Conservation (phyloP, 2,888 invertebrate species). For the Resseliella maxima region DNA sequence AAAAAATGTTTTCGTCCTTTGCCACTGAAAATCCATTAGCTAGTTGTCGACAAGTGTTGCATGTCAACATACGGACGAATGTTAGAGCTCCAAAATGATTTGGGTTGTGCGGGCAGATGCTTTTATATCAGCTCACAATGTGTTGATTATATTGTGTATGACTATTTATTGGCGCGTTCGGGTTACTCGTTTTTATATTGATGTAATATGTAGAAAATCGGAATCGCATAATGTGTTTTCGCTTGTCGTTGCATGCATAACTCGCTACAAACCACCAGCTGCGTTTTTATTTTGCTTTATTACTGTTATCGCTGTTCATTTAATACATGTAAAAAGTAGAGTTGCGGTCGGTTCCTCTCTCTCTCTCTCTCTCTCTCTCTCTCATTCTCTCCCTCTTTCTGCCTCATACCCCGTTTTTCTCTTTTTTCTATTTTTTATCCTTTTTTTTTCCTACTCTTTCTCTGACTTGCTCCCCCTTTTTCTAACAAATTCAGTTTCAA, state of each 20-base stretch:
- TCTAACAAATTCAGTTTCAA: no score
- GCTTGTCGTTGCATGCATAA: background rate
- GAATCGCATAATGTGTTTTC: conserved; percentile 5
- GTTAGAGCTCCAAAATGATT: background rate
- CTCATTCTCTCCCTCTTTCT: no score
- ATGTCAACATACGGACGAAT: background rate
- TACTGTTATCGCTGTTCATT: conserved; percentile 21
- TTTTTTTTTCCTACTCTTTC: background rate
- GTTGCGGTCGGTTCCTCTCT: background rate
- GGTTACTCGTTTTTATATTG: background rate
- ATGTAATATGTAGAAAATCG: conserved; percentile 24
- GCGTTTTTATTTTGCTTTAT: conserved; percentile 42
- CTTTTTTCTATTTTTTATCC: background rate
- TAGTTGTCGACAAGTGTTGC: background rate
- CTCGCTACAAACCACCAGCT: conserved; percentile 25
- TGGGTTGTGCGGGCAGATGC: conserved; percentile 19
- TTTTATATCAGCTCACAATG: background rate
- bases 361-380: no score
- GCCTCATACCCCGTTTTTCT: no score
- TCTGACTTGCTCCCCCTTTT: no score
- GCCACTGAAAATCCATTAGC: background rate
- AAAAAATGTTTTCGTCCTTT: background rate
- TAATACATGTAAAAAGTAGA: background rate
- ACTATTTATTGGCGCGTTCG: background rate
- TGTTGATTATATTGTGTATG: background rate